Evolutionary conservation across 2,113 vertebrate species (phyloP).

Genomic region (Polypterus bichir): DNA sequence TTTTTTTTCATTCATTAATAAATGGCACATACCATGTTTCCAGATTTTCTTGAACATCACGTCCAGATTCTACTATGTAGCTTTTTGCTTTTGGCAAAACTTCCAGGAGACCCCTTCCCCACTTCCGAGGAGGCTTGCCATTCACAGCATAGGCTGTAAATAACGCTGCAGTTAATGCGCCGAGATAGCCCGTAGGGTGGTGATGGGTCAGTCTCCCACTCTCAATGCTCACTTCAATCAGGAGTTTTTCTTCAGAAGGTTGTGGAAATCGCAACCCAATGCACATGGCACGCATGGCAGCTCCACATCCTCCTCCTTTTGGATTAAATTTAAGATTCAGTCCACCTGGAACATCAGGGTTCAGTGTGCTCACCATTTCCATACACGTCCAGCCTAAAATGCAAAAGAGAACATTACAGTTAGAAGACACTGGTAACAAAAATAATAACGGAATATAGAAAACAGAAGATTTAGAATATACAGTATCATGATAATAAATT

Average conservation of each 20-base stretch:
- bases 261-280: conserved; percentile 54
- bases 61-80: conserved; percentile 33
- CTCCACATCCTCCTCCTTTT: conserved; percentile 51
- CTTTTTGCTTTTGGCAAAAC: conserved; percentile 42
- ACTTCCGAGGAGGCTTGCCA: conserved; percentile 31
- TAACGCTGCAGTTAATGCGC: conserved; percentile 52
- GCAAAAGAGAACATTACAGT: neutral
- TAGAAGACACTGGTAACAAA: no score
- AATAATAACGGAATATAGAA: no score
- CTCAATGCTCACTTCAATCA: conserved; percentile 58
- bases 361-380: neutral
- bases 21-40: conserved; percentile 45
- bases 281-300: conserved; percentile 69
- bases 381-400: conserved; percentile 27
- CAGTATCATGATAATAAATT: no score
- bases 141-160: conserved; percentile 53
- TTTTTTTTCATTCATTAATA: no score
- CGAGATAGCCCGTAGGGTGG: conserved; percentile 66
- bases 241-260: conserved; percentile 29
- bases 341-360: conserved; percentile 1
- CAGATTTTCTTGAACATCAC: conserved; percentile 52
- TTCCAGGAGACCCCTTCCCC: conserved; percentile 55
- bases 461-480: no score
- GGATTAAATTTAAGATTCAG: conserved; percentile 49
- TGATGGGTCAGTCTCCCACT: conserved; percentile 72